Evolutionary conservation across 2,113 vertebrate species (phyloP).

Genomic region (Mungos mungo): DNA sequence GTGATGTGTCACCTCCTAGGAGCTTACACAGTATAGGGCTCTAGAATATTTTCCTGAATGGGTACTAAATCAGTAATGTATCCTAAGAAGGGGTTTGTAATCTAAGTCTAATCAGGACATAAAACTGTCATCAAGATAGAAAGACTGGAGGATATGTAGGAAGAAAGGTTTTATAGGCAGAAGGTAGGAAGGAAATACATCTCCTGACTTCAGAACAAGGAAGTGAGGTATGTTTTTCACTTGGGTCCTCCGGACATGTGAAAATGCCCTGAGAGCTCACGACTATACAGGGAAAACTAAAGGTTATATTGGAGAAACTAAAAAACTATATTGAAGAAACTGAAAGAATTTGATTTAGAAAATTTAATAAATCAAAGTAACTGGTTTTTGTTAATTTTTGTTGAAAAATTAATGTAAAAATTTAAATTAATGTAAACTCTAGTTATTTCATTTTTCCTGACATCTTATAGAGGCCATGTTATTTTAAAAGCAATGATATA

Average conservation of each 20-base stretch:
- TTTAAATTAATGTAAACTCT: neutral
- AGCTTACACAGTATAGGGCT: rapidly evolving
- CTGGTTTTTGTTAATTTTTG: neutral
- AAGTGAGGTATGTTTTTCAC: neutral
- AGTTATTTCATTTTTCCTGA: neutral
- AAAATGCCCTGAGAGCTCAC: neutral
- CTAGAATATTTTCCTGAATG: neutral
- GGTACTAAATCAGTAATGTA: neutral
- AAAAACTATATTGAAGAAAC: neutral
- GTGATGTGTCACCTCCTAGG: neutral
- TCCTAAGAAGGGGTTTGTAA: neutral
- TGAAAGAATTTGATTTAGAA: neutral
- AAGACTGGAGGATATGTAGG: neutral
- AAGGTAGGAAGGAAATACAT: neutral
- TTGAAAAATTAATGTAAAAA: neutral
- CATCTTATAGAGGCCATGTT: neutral
- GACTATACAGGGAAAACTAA: neutral
- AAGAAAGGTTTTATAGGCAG: neutral
- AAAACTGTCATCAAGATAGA: neutral
- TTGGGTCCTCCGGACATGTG: neutral
- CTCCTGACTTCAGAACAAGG: neutral
- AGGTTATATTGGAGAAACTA: neutral
- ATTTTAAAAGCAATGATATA: neutral
- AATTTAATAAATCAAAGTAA: neutral
- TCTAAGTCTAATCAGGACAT: neutral